These are phyloP conservation scores for Astropecten irregularis DNA, from an alignment of 53 echinoderm and acorn worm species.

Conservation along the genomic window DNA sequence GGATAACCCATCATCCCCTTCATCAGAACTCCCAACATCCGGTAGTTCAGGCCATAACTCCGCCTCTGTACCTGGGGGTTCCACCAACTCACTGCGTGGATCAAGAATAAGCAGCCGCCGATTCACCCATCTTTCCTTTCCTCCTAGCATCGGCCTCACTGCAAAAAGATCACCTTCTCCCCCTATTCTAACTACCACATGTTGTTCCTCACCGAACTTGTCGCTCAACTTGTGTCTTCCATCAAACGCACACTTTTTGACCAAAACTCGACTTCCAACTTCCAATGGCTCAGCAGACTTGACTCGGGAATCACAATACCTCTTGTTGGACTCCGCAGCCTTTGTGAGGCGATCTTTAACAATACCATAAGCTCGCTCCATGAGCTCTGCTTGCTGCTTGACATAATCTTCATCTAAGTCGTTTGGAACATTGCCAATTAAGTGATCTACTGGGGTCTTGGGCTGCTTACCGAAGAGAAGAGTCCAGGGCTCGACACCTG, in stretches of 20 bases:
- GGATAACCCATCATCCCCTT: too few relatives aligned
- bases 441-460: background rate
- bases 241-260: conserved; percentile 49
- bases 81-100: conserved; percentile 21
- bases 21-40: too few relatives aligned
- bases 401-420: background rate
- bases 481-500: background rate
- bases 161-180: conserved; percentile 7
- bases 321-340: background rate
- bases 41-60: too few relatives aligned
- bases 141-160: conserved; percentile 56
- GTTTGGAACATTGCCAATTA: background rate
- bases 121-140: conserved; percentile 35
- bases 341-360: background rate
- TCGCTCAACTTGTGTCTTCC: conserved; percentile 65
- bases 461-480: conserved; percentile 17
- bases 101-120: conserved; percentile 42
- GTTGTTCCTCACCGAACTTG: conserved; percentile 45
- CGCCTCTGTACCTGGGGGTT: too few relatives aligned
- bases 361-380: background rate
- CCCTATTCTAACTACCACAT: conserved; percentile 30
- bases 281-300: background rate
- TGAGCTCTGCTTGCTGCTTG: background rate
- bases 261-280: background rate
- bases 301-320: background rate